Evolutionary conservation across 2,888 invertebrate species (phyloP), one percentile per base, ranked within the genome.

Genomic region (Thera obeliscata): DNA sequence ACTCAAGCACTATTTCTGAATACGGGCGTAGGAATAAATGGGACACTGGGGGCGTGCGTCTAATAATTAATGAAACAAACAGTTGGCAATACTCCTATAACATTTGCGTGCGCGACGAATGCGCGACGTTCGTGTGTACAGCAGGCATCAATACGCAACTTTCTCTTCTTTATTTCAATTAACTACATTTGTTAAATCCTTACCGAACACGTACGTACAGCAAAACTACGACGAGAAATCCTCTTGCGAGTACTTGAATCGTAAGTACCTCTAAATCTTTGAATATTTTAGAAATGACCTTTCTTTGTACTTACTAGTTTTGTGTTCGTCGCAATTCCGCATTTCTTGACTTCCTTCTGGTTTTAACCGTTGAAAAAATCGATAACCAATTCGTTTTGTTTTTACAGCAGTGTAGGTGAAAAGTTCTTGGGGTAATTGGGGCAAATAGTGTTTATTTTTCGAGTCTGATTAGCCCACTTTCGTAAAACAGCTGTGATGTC

Each of bases 401-500:
- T 52, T 41, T 57, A 22, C 22, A 50, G 63, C 8, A 68, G 22
- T 68, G 55, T 68, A 66, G 22, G 59, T 61, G 60, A 56, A 52
- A 56, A 8, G 38, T 61, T 38, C 12, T 62, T 12, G 54, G 33
- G 22, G 52, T 64, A 64, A 60, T 67, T 67, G 41, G 56, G 54
- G 41, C 33, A 59, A 56, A 70, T 73, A 67, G 71, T 70, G 70
- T 67, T 75, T 64, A 66, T 70, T 76, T 78, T 74, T 66, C 4
- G 22, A 50, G 43, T 50, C 11, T 66, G 12, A 48, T 63, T 66
- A 63, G 38, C 83, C 89, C 82, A 89, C 88, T 90, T 90, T 91
- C 87, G 79, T 76, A 72, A 87, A 87, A 83, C 91, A 91, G 91
- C 90, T 91, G 91, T 88, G 87, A 82, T 77, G 81, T 85, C 87